phyloP scores from a whole-genome alignment of 2,113 vertebrate genomes.

The Syrrhaptes paradoxus region DNA sequence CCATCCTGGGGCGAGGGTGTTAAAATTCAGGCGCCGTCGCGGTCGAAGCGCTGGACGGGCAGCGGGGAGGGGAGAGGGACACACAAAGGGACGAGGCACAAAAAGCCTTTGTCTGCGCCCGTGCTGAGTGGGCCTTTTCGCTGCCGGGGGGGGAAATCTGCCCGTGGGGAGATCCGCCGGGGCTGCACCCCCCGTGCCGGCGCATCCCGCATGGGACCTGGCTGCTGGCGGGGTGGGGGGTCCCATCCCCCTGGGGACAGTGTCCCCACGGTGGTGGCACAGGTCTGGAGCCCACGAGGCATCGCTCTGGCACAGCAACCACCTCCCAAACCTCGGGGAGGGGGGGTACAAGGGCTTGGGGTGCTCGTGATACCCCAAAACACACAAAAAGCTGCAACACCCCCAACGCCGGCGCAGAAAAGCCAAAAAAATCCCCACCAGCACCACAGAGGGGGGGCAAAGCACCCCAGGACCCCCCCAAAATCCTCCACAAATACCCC shows the following conservation, averaged over 20 bases:
- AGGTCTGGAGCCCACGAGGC: rapidly evolving
- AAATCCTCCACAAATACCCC: too few relatives aligned
- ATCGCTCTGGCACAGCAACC: background rate
- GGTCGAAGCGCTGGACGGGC: background rate
- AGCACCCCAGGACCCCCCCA: background rate
- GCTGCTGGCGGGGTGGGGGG: background rate
- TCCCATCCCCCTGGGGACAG: rapidly evolving
- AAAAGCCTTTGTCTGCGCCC: conserved; percentile 47
- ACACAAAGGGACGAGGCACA: conserved; percentile 51
- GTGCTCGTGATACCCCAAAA: background rate
- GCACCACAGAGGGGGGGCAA: rapidly evolving
- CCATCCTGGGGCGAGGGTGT: background rate
- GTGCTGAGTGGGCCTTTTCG: conserved; percentile 27
- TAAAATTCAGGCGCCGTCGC: background rate
- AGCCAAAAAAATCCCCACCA: background rate
- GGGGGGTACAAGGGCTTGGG: too few relatives aligned
- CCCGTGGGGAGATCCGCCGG: background rate
- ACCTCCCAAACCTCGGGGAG: rapidly evolving
- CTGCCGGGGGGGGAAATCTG: background rate
- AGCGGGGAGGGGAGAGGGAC: background rate
- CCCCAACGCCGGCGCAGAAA: rapidly evolving
- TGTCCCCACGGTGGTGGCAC: rapidly evolving
- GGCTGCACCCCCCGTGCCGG: rapidly evolving
- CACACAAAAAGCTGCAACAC: rapidly evolving
- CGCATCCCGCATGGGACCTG: background rate